Percentiles rank a stretch among this genome's conserved stretches.
These are phyloP conservation scores for Drosophila sp. DNA, from an alignment of 1,140 invertebrate genomes.

Conservation along the genomic window DNA sequence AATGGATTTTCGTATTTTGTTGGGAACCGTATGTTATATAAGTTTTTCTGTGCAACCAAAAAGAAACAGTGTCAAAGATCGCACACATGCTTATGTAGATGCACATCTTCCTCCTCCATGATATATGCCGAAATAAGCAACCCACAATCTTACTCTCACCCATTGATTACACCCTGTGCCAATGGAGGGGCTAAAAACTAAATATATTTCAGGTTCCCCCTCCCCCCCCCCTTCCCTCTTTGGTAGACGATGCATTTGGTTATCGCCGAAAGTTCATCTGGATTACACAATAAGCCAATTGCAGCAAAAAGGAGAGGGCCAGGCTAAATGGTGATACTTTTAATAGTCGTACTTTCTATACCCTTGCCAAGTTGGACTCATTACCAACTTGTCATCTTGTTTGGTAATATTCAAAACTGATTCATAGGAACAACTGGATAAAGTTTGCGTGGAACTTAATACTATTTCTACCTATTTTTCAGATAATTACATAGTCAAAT, in stretches of 20 bases:
- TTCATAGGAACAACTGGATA: too few relatives aligned
- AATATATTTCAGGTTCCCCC: constrained; percentile 1
- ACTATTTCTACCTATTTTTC: too few relatives aligned
- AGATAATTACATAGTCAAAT: too few relatives aligned
- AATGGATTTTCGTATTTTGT: not conserved
- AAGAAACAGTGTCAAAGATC: constrained; percentile 2
- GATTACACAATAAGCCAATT: constrained; percentile 12
- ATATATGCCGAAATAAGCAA: not conserved
- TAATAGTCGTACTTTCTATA: not conserved
- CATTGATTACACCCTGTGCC: constrained; percentile 10
- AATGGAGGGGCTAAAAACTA: not conserved
- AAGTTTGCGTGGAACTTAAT: too few relatives aligned
- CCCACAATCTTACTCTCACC: constrained; percentile 9
- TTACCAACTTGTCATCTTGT: too few relatives aligned
- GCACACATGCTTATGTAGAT: constrained; percentile 6
- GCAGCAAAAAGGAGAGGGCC: constrained; percentile 6
- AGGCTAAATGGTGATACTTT: not conserved
- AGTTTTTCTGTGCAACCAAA: constrained; percentile 1
- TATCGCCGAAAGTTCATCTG: constrained; percentile 12
- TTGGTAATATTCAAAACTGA: too few relatives aligned
- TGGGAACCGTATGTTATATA: not conserved
- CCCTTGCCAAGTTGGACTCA: not conserved
- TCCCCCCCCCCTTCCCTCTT: too few relatives aligned
- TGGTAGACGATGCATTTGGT: constrained; percentile 1
- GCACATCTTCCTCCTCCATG: constrained; percentile 1